Evolutionary conservation across 2,888 invertebrate genomes (phyloP).

Genomic region (Leucoma salicis): DNA sequence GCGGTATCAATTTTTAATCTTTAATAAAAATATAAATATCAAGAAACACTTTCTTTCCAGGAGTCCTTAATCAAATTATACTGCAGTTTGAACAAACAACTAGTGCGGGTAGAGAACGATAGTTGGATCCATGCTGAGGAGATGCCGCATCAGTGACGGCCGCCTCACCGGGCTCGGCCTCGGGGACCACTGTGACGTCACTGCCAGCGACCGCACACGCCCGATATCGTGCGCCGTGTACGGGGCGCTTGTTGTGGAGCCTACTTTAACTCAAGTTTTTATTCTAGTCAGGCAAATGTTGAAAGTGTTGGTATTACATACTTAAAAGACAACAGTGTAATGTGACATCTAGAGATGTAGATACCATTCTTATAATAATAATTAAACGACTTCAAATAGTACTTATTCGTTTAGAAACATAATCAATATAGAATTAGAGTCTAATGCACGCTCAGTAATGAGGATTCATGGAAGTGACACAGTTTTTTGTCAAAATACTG

Average conservation of each 20-base stretch:
- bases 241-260: conserved; percentile 2
- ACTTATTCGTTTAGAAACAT: no score
- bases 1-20: no score
- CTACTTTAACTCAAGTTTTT: conserved; percentile 1
- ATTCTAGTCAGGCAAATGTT: background rate
- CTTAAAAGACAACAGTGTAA: no score
- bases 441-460: no score
- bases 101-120: conserved; percentile 79
- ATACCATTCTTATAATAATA: no score
- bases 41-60: conserved; percentile 71
- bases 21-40: no score
- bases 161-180: conserved; percentile 8
- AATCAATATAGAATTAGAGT: no score
- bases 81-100: conserved; percentile 84
- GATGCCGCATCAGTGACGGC: conserved; percentile 69
- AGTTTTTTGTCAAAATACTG: no score
- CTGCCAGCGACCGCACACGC: conserved; percentile 7
- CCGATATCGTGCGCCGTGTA: background rate
- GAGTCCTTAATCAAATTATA: conserved; percentile 86
- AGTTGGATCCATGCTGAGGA: conserved; percentile 79
- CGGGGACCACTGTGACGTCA: conserved; percentile 28
- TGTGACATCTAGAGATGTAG: no score
- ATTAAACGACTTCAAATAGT: no score
- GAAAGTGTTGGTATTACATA: no score
- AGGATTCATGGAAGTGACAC: no score